A percentile compares a stretch with the other conserved stretches of the same genome.
Conservation (phyloP, 2,888 invertebrate genomes). For the Charanyca ferruginea region DNA sequence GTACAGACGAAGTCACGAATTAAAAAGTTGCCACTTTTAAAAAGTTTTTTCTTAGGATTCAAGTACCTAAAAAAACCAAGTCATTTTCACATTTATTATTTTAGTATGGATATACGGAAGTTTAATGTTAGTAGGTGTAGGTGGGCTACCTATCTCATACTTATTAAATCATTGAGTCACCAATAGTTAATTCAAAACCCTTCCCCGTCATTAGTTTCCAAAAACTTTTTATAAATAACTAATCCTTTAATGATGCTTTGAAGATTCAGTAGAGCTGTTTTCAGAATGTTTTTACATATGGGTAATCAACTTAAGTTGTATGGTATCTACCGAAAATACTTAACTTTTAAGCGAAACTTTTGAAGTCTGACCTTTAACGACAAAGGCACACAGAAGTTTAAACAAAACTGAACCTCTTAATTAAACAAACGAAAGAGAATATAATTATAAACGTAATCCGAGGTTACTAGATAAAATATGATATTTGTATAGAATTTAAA, state of each 20-base stretch:
- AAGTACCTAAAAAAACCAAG: too few species aligned
- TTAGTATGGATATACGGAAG: too few species aligned
- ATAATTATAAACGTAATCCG: not conserved
- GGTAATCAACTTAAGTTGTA: slow-evolving; percentile 1
- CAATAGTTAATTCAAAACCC: not conserved
- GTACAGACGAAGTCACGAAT: too few species aligned
- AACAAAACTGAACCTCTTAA: slow-evolving; percentile 23
- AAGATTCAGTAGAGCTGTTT: slow-evolving; percentile 14
- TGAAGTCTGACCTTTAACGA: slow-evolving; percentile 10
- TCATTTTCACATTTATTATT: too few species aligned
- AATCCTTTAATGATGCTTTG: slow-evolving; percentile 11
- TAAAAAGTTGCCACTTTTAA: too few species aligned
- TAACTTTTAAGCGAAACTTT: slow-evolving; percentile 8
- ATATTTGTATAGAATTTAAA: slow-evolving; percentile 24
- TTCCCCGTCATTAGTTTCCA: slow-evolving; percentile 1
- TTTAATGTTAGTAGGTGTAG: too few species aligned
- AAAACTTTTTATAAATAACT: slow-evolving; percentile 19
- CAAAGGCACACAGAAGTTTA: slow-evolving; percentile 11
- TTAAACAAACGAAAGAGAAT: slow-evolving; percentile 29
- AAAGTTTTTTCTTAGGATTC: too few species aligned
- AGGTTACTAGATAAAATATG: slow-evolving; percentile 8
- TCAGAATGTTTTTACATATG: slow-evolving; percentile 23
- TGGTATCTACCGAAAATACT: not conserved
- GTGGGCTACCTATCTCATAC: too few species aligned
- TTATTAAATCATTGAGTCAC: not conserved